A percentile compares a stretch with the other conserved stretches of the same genome.
These are phyloP conservation scores for Phenacoccus solenopsis DNA, from an alignment of 1,140 invertebrate genomes.

Conservation along the genomic window DNA sequence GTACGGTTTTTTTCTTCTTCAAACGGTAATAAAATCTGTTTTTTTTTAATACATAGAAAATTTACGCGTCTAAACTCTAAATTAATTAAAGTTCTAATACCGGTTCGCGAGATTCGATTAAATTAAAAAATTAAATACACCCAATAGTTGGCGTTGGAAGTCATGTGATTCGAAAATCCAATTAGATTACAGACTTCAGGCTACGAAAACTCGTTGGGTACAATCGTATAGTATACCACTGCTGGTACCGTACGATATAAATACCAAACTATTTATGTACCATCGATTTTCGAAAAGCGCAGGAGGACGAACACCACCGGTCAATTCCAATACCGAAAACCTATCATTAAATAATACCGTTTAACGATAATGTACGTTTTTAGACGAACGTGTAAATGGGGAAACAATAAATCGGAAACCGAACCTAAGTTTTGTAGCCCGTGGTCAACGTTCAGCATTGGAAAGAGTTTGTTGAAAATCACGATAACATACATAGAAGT, in stretches of 20 bases:
- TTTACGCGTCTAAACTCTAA: not conserved
- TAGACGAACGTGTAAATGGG: not conserved
- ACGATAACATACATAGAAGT: too few species aligned
- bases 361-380: not conserved
- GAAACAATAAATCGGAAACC: not conserved
- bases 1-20: not conserved
- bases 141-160: not conserved
- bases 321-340: too few species aligned
- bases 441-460: not conserved
- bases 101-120: not conserved
- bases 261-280: not conserved
- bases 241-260: not conserved
- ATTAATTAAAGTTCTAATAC: not conserved
- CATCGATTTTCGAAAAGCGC: too few species aligned
- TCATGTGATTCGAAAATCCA: not conserved
- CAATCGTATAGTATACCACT: too few species aligned
- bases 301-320: too few species aligned
- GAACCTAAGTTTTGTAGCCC: not conserved
- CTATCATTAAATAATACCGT: not conserved
- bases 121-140: not conserved
- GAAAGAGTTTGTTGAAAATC: too few species aligned
- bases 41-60: not conserved
- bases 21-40: not conserved
- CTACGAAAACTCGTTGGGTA: not conserved
- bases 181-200: not conserved